These are phyloP conservation scores for Acropternis orthonyx DNA, from an alignment of 2,797 vertebrate genomes.

Conservation along the genomic window DNA sequence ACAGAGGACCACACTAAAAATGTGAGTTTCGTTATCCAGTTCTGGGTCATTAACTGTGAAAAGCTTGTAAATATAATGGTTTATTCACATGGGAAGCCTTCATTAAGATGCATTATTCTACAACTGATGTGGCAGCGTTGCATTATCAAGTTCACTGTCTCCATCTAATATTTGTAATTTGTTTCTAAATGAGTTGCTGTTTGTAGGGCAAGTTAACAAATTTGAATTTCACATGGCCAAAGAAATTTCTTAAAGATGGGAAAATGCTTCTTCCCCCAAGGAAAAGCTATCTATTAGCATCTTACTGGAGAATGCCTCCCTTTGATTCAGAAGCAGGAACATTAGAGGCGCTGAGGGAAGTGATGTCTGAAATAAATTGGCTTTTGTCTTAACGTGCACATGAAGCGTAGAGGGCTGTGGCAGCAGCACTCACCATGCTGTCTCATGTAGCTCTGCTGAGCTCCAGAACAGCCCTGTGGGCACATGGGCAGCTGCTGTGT, in stretches of 20 bases:
- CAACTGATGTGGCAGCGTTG: slow-evolving; percentile 64
- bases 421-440: not conserved
- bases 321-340: slow-evolving; percentile 33
- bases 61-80: slow-evolving; percentile 80
- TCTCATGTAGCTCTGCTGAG: not conserved
- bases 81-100: slow-evolving; percentile 79
- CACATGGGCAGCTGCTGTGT: not conserved
- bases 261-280: slow-evolving; percentile 62
- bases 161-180: slow-evolving; percentile 75
- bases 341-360: not conserved
- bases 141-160: slow-evolving; percentile 62
- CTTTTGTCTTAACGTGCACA: not conserved
- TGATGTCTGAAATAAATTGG: not conserved
- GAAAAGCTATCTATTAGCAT: slow-evolving; percentile 55
- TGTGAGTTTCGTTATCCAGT: slow-evolving; percentile 75
- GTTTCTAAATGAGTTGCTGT: slow-evolving; percentile 78
- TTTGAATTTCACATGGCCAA: slow-evolving; percentile 67
- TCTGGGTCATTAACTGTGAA: slow-evolving; percentile 78
- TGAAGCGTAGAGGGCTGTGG: not conserved
- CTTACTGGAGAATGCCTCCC: slow-evolving; percentile 30
- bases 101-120: slow-evolving; percentile 80
- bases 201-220: slow-evolving; percentile 68
- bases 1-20: slow-evolving; percentile 75
- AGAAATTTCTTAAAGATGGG: slow-evolving; percentile 57
- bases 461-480: not conserved